Evolutionary conservation across 2,113 vertebrate species (phyloP), one percentile per base, ranked within the genome.

Genomic region (Stigmatopora nigra): DNA sequence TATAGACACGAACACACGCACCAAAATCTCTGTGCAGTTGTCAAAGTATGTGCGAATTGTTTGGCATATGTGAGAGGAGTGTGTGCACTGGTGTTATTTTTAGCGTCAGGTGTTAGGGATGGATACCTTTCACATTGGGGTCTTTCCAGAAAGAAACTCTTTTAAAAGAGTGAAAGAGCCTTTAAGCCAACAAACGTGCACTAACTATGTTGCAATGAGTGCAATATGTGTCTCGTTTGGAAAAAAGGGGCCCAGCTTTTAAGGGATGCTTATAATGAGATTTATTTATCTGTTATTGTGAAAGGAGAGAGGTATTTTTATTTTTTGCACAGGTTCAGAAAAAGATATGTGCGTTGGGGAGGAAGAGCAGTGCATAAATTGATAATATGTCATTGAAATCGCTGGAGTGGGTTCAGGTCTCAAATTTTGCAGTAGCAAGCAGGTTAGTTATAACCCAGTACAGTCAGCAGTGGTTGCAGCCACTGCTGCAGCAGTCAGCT

Each of bases 391-490:
- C 49, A 20, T 10, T 52, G 49, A 19, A 52, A 52, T 52, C 19
- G 49, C 49, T 52, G 49, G n/a, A 52, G 49, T 52, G n/a, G 8
- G 49, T 52, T 52, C 49, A 20, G 49, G 52, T 55, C 13, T 55
- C 52, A 55, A 15, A 55, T 55, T 55, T 55, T 55, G 52, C 52
- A 55, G 52, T 55, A 25, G 52, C 52, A 55, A 20, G 52, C 52
- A 55, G 20, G 20, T 55, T 55, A 25, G 52, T 55, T 55, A 14
- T 25, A 55, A 20, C 22, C 52, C 52, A 25, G 52, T 25, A 20
- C 5, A 25, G 52, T 55, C 52, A 55, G 52, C 52, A 55, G 51
- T 41, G 38, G 38, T 20, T 22, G 52, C 52, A 22, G 20, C 20
- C 7, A 12, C 20, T 14, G 51, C 9, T 22, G 51, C 19, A 52